Percentiles rank a stretch among this genome's conserved stretches.
Conservation (phyloP, 2,888 invertebrate genomes). For the Athrips mouffetella region DNA sequence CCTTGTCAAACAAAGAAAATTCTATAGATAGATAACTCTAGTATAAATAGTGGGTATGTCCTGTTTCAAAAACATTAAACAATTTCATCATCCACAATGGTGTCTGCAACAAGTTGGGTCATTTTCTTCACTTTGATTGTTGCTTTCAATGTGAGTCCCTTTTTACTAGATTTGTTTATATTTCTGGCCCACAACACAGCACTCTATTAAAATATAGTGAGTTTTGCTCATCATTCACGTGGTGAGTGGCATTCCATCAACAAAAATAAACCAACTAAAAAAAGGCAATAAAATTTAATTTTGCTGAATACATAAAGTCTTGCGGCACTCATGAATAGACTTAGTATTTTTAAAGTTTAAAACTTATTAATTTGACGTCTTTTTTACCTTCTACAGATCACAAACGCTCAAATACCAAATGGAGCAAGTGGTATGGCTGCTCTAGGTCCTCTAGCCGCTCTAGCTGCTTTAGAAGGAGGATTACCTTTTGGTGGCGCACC, state of each 20-base stretch:
- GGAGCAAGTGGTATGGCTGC: background rate
- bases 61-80: conserved; percentile 7
- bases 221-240: background rate
- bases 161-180: conserved; percentile 7
- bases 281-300: no score
- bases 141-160: conserved; percentile 34
- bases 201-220: conserved; percentile 4
- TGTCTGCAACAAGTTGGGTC: conserved; percentile 29
- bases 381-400: background rate
- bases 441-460: background rate
- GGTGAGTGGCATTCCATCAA: background rate
- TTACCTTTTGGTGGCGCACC: background rate
- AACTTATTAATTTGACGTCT: background rate
- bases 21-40: conserved; percentile 19
- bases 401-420: conserved; percentile 3
- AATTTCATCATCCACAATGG: conserved; percentile 29
- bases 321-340: no score
- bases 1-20: conserved; percentile 8
- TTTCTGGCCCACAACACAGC: background rate
- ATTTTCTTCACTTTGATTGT: conserved; percentile 27
- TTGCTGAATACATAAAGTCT: no score
- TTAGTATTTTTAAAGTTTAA: no score
- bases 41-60: conserved; percentile 19
- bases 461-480: conserved; percentile 3
- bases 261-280: no score